Percentiles rank a stretch among this genome's conserved stretches.
Evolutionary conservation across 2,113 vertebrate species (phyloP).

Genomic region (Hemibagrus wyckioides): DNA sequence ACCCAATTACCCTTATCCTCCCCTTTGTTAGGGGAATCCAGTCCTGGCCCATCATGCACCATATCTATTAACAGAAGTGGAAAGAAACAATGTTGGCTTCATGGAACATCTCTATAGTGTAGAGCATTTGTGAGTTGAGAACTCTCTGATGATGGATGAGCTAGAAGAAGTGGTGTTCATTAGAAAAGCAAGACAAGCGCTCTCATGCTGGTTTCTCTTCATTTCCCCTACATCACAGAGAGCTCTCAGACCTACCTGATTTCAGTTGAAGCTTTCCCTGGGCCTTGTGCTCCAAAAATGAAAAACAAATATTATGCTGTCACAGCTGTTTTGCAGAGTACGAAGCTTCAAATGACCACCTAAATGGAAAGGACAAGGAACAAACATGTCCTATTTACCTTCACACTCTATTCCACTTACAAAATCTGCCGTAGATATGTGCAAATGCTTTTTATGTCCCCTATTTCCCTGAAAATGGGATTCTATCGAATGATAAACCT

Average conservation of each 20-base stretch:
- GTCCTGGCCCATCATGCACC: conserved; percentile 66
- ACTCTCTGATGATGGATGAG: conserved; percentile 9
- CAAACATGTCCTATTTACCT: not conserved
- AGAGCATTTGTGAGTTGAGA: not conserved
- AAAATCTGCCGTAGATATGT: not conserved
- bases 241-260: not conserved
- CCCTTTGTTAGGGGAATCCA: conserved; percentile 79
- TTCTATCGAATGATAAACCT: conserved; percentile 57
- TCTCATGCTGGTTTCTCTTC: conserved; percentile 16
- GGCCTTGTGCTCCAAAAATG: conserved; percentile 13
- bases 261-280: not conserved
- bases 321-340: not conserved
- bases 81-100: conserved; percentile 29
- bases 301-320: conserved; percentile 10
- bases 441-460: conserved; percentile 43
- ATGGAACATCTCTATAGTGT: not conserved
- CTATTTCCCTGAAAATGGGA: conserved; percentile 50
- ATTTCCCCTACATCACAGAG: not conserved
- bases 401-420: not conserved
- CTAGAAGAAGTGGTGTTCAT: conserved; percentile 26
- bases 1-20: conserved; percentile 82
- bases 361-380: not conserved
- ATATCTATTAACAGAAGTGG: conserved; percentile 69
- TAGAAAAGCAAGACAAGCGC: not conserved
- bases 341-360: not conserved